Evolutionary conservation across 2,113 vertebrate species (phyloP), one percentile per base, ranked within the genome.

Genomic region (Lagopus muta): DNA sequence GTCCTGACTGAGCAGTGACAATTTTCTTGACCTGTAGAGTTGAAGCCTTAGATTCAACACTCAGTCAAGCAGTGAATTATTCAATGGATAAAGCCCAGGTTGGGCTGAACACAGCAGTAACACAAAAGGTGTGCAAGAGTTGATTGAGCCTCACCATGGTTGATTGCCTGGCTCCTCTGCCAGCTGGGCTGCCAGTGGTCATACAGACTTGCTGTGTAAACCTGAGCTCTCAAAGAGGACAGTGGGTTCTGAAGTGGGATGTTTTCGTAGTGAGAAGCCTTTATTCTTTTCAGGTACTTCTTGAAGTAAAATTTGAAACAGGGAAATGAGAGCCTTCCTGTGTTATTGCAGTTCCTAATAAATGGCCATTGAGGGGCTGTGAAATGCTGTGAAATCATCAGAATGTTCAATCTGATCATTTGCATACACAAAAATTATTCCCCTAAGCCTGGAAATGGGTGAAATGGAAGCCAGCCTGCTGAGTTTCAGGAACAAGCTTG

Each of bases 401-500:
- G 30, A 93, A 57, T 16, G 34, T 4, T 16, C 2, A 0, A 5
- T 40, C 45, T 43, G 20, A 34, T 48, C 12, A 1, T 10, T 55
- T 65, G 74, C 36, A 22, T 69, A 43, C 58, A 10, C 0, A 1
- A 40, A 61, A 82, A 32, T n/a, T 70, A 48, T 30, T 89, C 32
- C 62, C 66, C 54, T 69, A 2, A 21, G n/a, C 54, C 71, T 93
- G 78, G 81, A 38, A 57, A 40, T 9, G 30, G 22, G 45, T 10
- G 24, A 80, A 71, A 62, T 24, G 47, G 77, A 89, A 89, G 27
- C 42, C 73, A 77, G 19, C n/a, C 58, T 52, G 40, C 64, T 32
- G 72, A 70, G 25, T 40, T 77, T 55, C 0, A 0, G 48, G 48
- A 80, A 77, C 45, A 19, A 73, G 47, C 55, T 54, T 79, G 79